Percentiles rank a stretch among this genome's conserved stretches.
phyloP scores from a whole-genome alignment of 2,797 vertebrate species.

The Gorsachius magnificus region DNA sequence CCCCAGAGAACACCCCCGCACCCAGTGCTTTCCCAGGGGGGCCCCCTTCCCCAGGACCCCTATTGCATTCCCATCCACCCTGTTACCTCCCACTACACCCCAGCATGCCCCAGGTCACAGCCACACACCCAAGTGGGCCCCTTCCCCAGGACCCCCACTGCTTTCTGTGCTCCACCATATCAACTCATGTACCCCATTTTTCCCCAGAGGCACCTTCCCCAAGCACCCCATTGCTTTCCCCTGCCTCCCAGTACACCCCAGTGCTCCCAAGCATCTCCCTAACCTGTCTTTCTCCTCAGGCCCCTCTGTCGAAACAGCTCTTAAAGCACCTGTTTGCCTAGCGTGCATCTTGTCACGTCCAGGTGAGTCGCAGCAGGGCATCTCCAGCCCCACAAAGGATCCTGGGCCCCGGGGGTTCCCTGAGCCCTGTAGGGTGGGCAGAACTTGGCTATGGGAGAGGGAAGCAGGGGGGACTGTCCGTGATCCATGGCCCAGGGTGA shows the following conservation, averaged over 20 bases:
- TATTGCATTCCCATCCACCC: neutral
- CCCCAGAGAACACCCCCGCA: too few species aligned
- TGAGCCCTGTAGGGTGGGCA: neutral
- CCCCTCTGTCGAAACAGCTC: too few species aligned
- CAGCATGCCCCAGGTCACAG: neutral
- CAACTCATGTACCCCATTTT: neutral
- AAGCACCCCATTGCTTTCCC: neutral
- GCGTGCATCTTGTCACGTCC: too few species aligned
- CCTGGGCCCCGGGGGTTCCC: neutral
- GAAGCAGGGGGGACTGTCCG: too few species aligned
- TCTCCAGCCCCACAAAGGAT: neutral
- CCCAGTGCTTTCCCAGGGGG: neutral
- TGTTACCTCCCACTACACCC: neutral
- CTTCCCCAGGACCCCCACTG: neutral
- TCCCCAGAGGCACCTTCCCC: neutral
- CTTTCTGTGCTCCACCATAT: neutral
- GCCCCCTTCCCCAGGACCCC: neutral
- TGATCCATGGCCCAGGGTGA: too few species aligned
- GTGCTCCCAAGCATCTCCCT: neutral
- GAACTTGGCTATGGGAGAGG: neutral
- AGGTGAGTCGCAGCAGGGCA: neutral
- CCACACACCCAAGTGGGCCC: neutral
- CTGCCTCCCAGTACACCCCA: neutral
- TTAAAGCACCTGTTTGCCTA: too few species aligned
- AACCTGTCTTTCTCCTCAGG: neutral